phyloP scores from a whole-genome alignment of 2,797 vertebrate species.

The Cynopterus sphinx region DNA sequence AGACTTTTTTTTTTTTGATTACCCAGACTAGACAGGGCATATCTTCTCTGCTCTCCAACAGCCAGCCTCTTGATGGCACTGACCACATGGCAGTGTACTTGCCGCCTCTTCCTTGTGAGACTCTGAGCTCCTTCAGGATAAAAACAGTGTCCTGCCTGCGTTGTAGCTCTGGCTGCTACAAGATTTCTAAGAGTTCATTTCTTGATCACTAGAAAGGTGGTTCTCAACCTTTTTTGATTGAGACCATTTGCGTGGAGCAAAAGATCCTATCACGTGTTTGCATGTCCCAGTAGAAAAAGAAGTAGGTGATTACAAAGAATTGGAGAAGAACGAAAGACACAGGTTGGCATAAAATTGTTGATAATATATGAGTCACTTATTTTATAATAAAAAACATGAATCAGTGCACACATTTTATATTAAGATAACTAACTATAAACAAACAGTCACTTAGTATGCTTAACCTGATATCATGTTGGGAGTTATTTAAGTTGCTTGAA shows the following conservation, averaged over 20 bases:
- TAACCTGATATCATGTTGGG: background rate
- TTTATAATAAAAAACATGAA: slow-evolving; percentile 11
- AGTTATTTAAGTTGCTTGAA: background rate
- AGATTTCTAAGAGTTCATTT: background rate
- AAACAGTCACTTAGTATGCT: background rate
- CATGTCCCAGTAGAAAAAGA: background rate
- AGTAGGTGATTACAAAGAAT: background rate
- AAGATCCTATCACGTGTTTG: background rate
- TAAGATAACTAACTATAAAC: slow-evolving; percentile 8
- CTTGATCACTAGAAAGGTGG: background rate
- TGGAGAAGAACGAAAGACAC: background rate
- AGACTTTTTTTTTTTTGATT: background rate
- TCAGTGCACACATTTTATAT: background rate
- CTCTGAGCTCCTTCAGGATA: background rate
- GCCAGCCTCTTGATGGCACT: background rate
- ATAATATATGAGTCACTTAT: background rate
- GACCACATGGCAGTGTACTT: background rate
- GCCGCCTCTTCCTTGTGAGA: background rate
- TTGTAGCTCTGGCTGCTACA: background rate
- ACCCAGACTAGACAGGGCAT: background rate
- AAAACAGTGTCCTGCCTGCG: background rate
- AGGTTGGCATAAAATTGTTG: slow-evolving; percentile 13
- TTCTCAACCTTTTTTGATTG: background rate
- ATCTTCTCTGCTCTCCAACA: background rate
- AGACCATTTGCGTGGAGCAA: background rate